Percentiles rank a stretch among this genome's conserved stretches.
These are phyloP conservation scores for Turritopsis rubra DNA, from an alignment of 30 jellyfish, hydroid and myxozoan species.

Conservation along the genomic window DNA sequence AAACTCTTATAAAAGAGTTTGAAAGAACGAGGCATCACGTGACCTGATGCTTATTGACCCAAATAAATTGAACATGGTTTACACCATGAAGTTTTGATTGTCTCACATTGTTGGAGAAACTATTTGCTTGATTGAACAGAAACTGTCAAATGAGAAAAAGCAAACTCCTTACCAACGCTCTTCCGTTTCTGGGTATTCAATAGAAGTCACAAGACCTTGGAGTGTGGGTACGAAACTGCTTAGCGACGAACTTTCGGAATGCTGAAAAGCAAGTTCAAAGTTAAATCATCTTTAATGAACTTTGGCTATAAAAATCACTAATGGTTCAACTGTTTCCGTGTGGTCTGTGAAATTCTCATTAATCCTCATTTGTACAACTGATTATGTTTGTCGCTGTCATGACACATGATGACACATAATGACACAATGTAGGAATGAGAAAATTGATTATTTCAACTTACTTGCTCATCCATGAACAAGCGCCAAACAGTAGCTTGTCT, in stretches of 20 bases:
- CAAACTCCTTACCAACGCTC: neutral
- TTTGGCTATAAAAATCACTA: no score
- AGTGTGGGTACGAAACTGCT: neutral
- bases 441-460: neutral
- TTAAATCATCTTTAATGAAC: neutral
- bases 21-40: no score
- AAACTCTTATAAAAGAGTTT: no score
- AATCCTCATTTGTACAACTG: neutral
- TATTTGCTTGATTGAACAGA: no score
- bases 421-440: neutral
- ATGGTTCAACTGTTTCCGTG: neutral
- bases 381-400: neutral
- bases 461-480: neutral
- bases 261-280: neutral
- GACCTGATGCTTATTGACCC: no score
- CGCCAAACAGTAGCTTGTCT: neutral
- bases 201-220: neutral
- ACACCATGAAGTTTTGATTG: no score
- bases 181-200: neutral
- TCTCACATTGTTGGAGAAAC: no score
- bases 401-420: neutral
- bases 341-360: neutral
- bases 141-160: no score
- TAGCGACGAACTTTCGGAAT: neutral
- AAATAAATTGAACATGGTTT: neutral